phyloP scores from a whole-genome alignment of 2,113 vertebrate genomes.

The Bos taurus region ARS-UCD2.0 NC_037335.1:17363501-17364000 shows the following conservation, averaged over 20 bases:
- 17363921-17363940: slow-evolving; percentile 38
- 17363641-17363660: no score
- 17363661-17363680: not conserved
- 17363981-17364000: not conserved
- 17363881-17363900: slow-evolving; percentile 51
- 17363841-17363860: slow-evolving; percentile 35
- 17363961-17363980: slow-evolving; percentile 50
- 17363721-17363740: not conserved
- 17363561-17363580: not conserved
- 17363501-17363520: not conserved
- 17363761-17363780: not conserved
- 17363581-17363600: not conserved
- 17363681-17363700: not conserved
- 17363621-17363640: not conserved
- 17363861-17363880: slow-evolving; percentile 41
- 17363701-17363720: not conserved
- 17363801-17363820: not conserved
- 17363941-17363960: slow-evolving; percentile 18
- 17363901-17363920: slow-evolving; percentile 11
- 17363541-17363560: not conserved
- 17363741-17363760: slow-evolving; percentile 9
- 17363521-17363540: not conserved
- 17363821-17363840: not conserved
- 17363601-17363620: not conserved
- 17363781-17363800: slow-evolving; percentile 4